Evolutionary conservation across 2,888 invertebrate genomes (phyloP).

Genomic region (Hirtodrosophila trivittata): DNA sequence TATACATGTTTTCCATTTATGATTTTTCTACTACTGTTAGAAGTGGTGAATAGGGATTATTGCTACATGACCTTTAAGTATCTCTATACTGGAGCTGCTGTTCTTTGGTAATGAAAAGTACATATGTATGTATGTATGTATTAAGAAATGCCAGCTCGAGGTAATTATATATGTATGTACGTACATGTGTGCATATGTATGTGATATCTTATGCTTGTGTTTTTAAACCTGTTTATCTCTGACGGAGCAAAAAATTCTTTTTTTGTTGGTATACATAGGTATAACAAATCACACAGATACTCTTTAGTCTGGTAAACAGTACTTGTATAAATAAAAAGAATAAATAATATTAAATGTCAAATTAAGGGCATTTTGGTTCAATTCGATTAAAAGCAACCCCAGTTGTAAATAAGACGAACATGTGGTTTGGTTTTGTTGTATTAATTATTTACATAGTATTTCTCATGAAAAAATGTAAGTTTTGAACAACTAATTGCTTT

Average conservation of each 20-base stretch:
- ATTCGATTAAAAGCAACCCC: constrained; percentile 37
- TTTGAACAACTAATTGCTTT: too few relatives aligned
- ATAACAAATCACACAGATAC: constrained; percentile 50
- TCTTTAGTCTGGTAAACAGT: constrained; percentile 16
- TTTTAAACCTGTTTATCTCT: not conserved
- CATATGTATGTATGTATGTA: too few relatives aligned
- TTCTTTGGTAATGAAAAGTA: too few relatives aligned
- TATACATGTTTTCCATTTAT: too few relatives aligned
- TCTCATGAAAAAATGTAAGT: too few relatives aligned
- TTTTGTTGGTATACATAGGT: not conserved
- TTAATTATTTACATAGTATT: too few relatives aligned
- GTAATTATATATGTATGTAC: not conserved
- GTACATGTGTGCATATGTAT: not conserved
- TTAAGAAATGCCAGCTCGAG: too few relatives aligned
- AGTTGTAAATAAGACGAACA: constrained; percentile 41
- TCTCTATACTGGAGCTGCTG: too few relatives aligned
- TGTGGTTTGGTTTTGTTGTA: not conserved
- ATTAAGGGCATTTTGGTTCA: constrained; percentile 66
- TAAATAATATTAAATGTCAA: constrained; percentile 64
- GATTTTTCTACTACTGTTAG: too few relatives aligned
- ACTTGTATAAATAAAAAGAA: constrained; percentile 26
- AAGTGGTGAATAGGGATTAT: too few relatives aligned
- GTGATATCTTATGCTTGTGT: too few relatives aligned
- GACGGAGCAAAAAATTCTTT: not conserved
- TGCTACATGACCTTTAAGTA: too few relatives aligned